Percentiles rank a stretch among this genome's conserved stretches.
Evolutionary conservation across 2,888 invertebrate species (phyloP).

Genomic region (Mesorhabditis belari): DNA sequence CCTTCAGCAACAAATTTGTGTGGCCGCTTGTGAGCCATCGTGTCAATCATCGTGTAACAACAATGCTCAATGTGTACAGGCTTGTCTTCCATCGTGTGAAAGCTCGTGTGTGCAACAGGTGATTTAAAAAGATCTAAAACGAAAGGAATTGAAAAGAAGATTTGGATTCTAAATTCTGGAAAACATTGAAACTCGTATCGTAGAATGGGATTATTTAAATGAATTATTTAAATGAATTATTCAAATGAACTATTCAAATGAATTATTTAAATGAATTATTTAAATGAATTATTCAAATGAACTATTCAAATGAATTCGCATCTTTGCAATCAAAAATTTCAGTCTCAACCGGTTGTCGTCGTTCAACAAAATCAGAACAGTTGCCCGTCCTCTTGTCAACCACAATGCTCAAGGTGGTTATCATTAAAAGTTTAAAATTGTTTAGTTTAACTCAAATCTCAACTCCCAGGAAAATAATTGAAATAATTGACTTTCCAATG

Average conservation of each 20-base stretch:
- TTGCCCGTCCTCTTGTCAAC: conserved; percentile 9
- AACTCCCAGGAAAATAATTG: no score
- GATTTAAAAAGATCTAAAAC: no score
- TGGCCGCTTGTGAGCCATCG: conserved; percentile 34
- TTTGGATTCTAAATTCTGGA: no score
- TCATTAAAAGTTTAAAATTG: no score
- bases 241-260: no score
- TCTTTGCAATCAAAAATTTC: background rate
- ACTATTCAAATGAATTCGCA: background rate
- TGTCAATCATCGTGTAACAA: conserved; percentile 37
- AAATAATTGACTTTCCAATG: no score
- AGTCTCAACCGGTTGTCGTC: conserved; percentile 14
- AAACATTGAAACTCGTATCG: no score
- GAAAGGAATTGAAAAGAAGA: no score
- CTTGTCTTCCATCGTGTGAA: conserved; percentile 43
- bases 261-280: background rate
- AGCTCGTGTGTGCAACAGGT: conserved; percentile 33
- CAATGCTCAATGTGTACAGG: conserved; percentile 43
- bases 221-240: no score
- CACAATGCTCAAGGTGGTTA: conserved; percentile 5
- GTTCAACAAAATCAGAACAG: conserved; percentile 9
- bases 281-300: conserved; percentile 1
- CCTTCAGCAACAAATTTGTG: conserved; percentile 32
- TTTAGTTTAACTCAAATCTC: no score
- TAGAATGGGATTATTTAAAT: no score